These are phyloP conservation scores for Chelidonichthys spinosus DNA, from an alignment of 2,797 vertebrate species.

Conservation along the genomic window DNA sequence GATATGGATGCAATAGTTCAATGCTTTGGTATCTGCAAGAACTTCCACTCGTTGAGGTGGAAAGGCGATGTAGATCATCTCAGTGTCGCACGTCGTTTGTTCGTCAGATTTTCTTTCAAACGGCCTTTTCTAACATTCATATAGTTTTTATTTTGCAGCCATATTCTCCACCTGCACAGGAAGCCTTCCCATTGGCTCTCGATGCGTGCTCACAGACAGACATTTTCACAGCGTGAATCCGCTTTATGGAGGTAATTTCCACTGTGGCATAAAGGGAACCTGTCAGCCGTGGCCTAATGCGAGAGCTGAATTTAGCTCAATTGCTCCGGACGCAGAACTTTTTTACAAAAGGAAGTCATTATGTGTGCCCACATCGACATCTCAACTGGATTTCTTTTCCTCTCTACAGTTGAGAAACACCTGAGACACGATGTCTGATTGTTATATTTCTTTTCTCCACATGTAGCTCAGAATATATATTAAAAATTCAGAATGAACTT, in stretches of 20 bases:
- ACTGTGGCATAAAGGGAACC: conserved; percentile 1
- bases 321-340: background rate
- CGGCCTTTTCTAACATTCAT: background rate
- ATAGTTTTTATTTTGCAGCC: background rate
- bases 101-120: background rate
- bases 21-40: background rate
- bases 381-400: background rate
- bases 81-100: background rate
- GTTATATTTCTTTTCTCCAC: background rate
- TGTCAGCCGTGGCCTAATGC: background rate
- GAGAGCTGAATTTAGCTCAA: background rate
- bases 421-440: background rate
- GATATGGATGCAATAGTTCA: background rate
- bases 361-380: background rate
- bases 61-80: background rate
- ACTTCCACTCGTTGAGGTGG: too few species aligned
- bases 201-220: background rate
- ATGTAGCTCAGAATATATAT: background rate
- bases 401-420: background rate
- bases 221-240: conserved; percentile 30
- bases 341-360: background rate
- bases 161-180: background rate
- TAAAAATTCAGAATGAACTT: background rate
- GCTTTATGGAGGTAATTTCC: background rate
- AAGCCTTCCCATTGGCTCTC: background rate